phyloP scores from a whole-genome alignment of 2,797 vertebrate genomes.

The Catamblyrhynchus diadema region DNA sequence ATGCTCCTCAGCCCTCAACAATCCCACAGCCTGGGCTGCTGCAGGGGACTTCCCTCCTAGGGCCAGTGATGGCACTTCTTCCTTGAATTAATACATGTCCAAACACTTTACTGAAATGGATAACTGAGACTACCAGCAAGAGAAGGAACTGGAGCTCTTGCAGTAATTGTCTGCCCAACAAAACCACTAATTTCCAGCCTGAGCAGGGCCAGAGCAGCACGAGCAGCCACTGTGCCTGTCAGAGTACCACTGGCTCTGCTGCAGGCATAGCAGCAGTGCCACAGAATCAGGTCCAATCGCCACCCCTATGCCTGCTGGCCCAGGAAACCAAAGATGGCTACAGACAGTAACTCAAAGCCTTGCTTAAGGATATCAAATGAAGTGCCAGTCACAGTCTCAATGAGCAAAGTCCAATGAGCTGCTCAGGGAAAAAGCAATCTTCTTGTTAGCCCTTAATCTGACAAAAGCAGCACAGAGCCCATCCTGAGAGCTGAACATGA shows the following conservation, averaged over 20 bases:
- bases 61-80: not conserved
- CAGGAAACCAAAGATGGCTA: not conserved
- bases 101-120: not conserved
- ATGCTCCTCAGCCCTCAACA: not conserved
- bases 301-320: accelerated
- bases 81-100: not conserved
- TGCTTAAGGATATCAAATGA: not conserved
- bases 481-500: constrained; percentile 3
- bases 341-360: not conserved
- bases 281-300: accelerated
- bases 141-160: not conserved
- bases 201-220: not conserved
- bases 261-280: not conserved
- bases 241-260: not conserved
- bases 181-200: not conserved
- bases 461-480: not conserved
- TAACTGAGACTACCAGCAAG: not conserved
- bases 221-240: accelerated
- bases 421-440: not conserved
- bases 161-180: not conserved
- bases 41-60: not conserved
- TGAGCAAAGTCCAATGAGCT: not conserved
- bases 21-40: not conserved
- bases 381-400: not conserved
- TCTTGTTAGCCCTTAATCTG: constrained; percentile 48